These are phyloP conservation scores for Tupaia tana DNA, from an alignment of 2,113 vertebrate species.

Conservation along the genomic window DNA sequence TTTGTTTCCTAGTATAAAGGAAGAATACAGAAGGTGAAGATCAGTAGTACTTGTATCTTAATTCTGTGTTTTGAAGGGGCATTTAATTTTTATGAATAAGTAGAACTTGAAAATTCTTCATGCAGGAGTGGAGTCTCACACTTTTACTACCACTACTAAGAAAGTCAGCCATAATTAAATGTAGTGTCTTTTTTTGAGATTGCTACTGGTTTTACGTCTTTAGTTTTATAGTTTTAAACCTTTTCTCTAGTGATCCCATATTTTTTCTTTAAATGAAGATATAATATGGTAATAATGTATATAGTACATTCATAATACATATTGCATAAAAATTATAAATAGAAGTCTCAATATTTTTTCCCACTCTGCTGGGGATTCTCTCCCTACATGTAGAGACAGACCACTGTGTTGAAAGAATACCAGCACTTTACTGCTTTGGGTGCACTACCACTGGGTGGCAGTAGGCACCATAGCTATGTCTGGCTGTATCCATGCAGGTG, in stretches of 20 bases:
- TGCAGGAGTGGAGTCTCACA: not conserved
- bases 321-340: not conserved
- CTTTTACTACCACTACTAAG: slow-evolving; percentile 2
- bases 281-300: not conserved
- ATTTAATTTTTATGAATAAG: not conserved
- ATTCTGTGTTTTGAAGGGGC: not conserved
- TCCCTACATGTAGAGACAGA: not conserved
- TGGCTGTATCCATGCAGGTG: not conserved
- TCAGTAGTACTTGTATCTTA: not conserved
- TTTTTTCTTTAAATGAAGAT: slow-evolving; percentile 34
- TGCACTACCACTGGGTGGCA: slow-evolving; percentile 44
- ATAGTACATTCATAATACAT: not conserved
- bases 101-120: not conserved
- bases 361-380: not conserved
- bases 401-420: not conserved
- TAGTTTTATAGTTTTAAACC: not conserved
- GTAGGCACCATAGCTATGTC: not conserved
- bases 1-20: not conserved
- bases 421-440: not conserved
- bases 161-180: slow-evolving; percentile 2
- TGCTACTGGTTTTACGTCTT: slow-evolving; percentile 31
- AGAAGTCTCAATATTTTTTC: not conserved
- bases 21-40: not conserved
- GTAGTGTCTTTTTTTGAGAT: not conserved
- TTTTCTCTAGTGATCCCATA: not conserved